Conservation (phyloP, 2,888 invertebrate species). For the Zygogramma bicolorata region DNA sequence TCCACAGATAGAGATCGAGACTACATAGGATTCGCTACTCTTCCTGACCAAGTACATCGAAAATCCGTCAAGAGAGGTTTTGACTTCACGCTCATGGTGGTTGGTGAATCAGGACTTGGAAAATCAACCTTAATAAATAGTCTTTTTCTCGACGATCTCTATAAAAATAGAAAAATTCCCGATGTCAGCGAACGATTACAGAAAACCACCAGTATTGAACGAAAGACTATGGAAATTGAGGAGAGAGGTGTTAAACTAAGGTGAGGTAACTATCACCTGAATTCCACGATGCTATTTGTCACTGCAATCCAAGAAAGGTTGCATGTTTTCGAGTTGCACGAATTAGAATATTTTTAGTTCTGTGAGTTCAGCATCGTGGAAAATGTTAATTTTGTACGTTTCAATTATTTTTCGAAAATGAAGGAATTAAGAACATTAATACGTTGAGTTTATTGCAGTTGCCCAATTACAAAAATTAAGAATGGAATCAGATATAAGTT, state of each 20-base stretch:
- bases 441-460: no score
- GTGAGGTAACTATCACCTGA: constrained; percentile 69
- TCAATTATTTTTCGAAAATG: no score
- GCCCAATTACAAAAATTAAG: no score
- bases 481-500: no score
- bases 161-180: constrained; percentile 84
- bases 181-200: constrained; percentile 75
- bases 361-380: no score
- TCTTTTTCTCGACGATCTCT: constrained; percentile 92
- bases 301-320: neutral
- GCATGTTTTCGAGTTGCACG: no score
- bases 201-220: constrained; percentile 80
- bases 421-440: no score
- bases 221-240: constrained; percentile 93
- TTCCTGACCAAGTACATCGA: constrained; percentile 95
- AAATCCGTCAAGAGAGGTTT: constrained; percentile 97
- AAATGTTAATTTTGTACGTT: no score
- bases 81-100: constrained; percentile 96
- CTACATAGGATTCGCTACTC: constrained; percentile 94
- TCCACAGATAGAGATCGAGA: constrained; percentile 72
- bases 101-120: constrained; percentile 93
- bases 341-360: no score
- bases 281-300: neutral
- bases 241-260: constrained; percentile 92
- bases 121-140: constrained; percentile 96